Base-by-base conservation (phyloP, 1,140 invertebrate species). In the Pogonognathellus flavescens region DNA sequence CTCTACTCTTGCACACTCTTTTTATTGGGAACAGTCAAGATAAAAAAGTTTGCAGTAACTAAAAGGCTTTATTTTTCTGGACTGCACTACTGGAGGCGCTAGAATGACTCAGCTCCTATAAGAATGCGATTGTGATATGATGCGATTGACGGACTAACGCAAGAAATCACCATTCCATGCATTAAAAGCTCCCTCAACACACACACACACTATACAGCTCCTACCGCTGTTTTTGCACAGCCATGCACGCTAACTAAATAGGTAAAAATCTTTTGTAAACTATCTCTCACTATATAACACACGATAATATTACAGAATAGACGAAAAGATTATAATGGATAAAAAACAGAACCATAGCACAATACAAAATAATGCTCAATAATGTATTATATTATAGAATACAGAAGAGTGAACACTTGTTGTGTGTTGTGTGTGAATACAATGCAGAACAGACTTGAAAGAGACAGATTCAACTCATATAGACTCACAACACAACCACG, bases 81-180 rank as follows among this genome's bases (percentile, higher is more conserved):
- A 66, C 62, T 20, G 20, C 20, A 66, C 62, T 11, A 66, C 62
- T 66, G 62, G 62, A 66, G 62, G 62, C 25, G 22, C 62, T 25
- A 25, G 62, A 66, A 66, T 66, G 62, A 66, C 62, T 66, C 62
- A 66, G 62, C 62, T 62, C 20, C 20, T 25, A 7, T 66, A 25
- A 25, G 60, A 25, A 66, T 66, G 62, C 13, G 53, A 55, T 55
- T 55, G 53, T 55, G 59, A 66, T 66, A 22, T 66, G 62, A 66
- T 25, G 62, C 25, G 62, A 66, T 22, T 66, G 62, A 66, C 25
- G 62, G 62, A 25, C 62, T 13, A 66, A 66, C 18, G 20, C 62
- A 66, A 66, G 62, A 66, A 66, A 66, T 66, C 62, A 66, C 10
- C 25, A 62, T 14, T 25, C 20, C 62, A 66, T 66, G 14, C 18